Evolutionary conservation across 2,113 vertebrate genomes (phyloP).

Genomic region (Mus musculus): DNA sequence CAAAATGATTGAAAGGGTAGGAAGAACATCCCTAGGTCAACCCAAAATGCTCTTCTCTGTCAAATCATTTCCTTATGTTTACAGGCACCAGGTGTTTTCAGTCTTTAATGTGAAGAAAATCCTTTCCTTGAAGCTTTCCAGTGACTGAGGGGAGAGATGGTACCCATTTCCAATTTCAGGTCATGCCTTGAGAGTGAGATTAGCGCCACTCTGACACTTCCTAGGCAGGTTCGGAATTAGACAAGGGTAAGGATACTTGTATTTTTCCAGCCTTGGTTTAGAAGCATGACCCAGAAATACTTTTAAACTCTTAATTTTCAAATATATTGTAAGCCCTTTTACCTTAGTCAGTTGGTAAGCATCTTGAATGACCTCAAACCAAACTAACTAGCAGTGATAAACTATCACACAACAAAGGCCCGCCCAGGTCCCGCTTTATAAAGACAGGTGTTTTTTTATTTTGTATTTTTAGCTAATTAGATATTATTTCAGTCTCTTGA

Average conservation of each 20-base stretch:
- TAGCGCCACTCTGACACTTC: background rate
- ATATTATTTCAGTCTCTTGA: constrained; percentile 36
- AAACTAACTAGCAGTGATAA: constrained; percentile 32
- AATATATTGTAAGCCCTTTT: constrained; percentile 51
- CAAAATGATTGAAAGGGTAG: background rate
- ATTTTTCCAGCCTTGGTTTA: constrained; percentile 30
- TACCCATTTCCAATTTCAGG: background rate
- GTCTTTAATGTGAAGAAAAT: background rate
- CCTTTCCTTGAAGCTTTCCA: constrained; percentile 18
- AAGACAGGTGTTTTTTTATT: constrained; percentile 1
- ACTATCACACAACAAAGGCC: constrained; percentile 2
- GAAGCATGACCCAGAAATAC: constrained; percentile 41
- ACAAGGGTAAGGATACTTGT: background rate
- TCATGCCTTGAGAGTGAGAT: background rate
- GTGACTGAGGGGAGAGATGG: background rate
- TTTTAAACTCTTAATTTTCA: constrained; percentile 47
- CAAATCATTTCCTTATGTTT: background rate
- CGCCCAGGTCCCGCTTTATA: constrained; percentile 23
- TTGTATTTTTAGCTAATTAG: constrained; percentile 1
- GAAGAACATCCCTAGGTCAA: background rate
- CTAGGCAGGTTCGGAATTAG: background rate
- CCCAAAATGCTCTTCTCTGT: background rate
- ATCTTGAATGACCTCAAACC: constrained; percentile 37
- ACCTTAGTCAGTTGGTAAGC: constrained; percentile 26
- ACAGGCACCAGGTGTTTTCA: background rate